phyloP scores from a whole-genome alignment of 1,140 invertebrate genomes.

The Ericerus pela region DNA sequence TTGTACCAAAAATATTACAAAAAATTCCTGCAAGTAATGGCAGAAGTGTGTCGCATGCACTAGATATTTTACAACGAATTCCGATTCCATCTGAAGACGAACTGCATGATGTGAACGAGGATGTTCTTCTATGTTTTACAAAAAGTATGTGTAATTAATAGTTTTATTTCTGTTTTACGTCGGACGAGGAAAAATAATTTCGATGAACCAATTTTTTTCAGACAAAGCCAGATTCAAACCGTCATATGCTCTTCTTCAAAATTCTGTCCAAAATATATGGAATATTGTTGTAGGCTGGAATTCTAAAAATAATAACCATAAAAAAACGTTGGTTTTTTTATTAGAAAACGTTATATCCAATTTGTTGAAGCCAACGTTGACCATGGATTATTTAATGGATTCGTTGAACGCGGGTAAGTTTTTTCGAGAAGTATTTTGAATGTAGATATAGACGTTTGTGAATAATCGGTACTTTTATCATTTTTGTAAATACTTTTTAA shows the following conservation, averaged over 20 bases:
- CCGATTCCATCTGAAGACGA: constrained; percentile 3
- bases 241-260: background rate
- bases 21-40: background rate
- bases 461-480: too few species aligned
- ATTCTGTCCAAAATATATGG: background rate
- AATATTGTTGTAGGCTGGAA: background rate
- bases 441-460: too few species aligned
- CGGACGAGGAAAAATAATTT: background rate
- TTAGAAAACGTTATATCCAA: constrained; percentile 15
- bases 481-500: too few species aligned
- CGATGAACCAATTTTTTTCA: background rate
- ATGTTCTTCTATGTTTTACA: background rate
- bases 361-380: constrained; percentile 58
- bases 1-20: background rate
- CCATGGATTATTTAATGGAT: constrained; percentile 86
- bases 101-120: background rate
- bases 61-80: background rate
- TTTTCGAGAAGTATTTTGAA: too few species aligned
- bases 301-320: background rate
- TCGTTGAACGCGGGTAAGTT: constrained; percentile 60
- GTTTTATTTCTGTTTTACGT: background rate
- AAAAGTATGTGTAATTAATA: background rate
- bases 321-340: constrained; percentile 13
- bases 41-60: background rate
- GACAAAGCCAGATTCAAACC: constrained; percentile 1